Base-by-base conservation (phyloP, 2,797 vertebrate genomes). In the Lepilemur ruficaudatus region DNA sequence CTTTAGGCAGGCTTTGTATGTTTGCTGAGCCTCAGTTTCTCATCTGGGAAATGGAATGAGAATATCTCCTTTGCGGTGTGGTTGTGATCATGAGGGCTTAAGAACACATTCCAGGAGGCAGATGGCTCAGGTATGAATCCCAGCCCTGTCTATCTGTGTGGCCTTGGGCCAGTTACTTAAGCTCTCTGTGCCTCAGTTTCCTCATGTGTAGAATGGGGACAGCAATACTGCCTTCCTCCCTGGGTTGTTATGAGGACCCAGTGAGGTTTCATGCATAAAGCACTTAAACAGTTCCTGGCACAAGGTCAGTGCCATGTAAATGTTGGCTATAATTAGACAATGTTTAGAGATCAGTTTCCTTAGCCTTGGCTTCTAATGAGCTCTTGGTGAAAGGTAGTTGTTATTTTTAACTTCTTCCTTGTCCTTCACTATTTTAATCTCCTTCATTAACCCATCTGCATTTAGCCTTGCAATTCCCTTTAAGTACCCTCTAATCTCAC, bases 321-420 rank as follows among this genome's bases (percentile, higher is more conserved):
- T 95, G 95, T 91, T 87, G 83, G 79, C 96, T 98, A 97, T 98
- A 98, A 97, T 98, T 98, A 98, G 97, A 97, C 91, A 75, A 83
- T 80, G 92, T 97, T 93, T 91, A 43, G 69, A 91, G 94, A 95
- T 92, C 95, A 59, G 94, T 91, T 95, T 96, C 91, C 91, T 93
- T 35, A 50, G 83, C 70, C 93, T 81, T 96, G 97, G 94, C 96
- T 96, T 86, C 93, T 84, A 91, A 96, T 83, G 96, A 95, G 83
- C 83, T 57, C 89, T 96, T 96, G 91, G 94, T 96, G 91, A 97
- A 96, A 97, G 78, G 89, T 65, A 79, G 83, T 86, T 80, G 96
- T 96, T 98, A 98, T 98, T 97, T 98, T 98, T 97, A 97, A 96
- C 96, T 84, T 94, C 96, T 84, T 94, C 92, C 73, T 96, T 95